Percentiles rank a stretch among this genome's conserved stretches.
phyloP scores from a whole-genome alignment of 2,113 vertebrate genomes.

The Dissostichus mawsoni region DNA sequence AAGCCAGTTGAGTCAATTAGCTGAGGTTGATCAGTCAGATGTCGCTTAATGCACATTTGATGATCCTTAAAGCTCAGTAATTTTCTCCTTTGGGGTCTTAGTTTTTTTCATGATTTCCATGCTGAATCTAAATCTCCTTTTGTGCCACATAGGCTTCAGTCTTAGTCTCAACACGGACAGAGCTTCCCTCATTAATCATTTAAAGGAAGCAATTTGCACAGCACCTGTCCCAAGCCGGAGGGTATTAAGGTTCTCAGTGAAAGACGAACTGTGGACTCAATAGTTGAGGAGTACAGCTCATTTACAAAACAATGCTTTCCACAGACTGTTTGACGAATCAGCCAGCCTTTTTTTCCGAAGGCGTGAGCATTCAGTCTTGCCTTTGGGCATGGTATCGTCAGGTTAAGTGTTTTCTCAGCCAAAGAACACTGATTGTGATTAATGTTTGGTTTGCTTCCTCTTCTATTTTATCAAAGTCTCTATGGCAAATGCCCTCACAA shows the following conservation, averaged over 20 bases:
- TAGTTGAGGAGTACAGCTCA: conserved; percentile 58
- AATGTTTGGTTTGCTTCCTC: conserved; percentile 33
- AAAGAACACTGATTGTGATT: conserved; percentile 39
- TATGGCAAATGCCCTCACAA: background rate
- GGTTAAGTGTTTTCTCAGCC: conserved; percentile 44
- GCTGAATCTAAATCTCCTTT: conserved; percentile 21
- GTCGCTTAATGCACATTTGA: conserved; percentile 9
- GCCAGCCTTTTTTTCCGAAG: conserved; percentile 32
- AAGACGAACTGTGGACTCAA: conserved; percentile 51
- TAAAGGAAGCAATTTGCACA: conserved; percentile 70
- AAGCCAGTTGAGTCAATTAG: conserved; percentile 12
- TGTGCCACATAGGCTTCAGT: conserved; percentile 36
- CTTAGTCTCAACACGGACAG: conserved; percentile 30
- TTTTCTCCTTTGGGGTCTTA: conserved; percentile 7
- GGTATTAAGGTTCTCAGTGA: conserved; percentile 66
- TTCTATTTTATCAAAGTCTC: conserved; percentile 9
- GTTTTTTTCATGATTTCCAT: background rate
- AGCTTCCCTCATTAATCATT: conserved; percentile 76
- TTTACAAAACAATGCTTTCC: conserved; percentile 70
- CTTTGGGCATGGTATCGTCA: conserved; percentile 23
- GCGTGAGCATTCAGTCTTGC: conserved; percentile 26
- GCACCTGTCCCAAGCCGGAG: conserved; percentile 72
- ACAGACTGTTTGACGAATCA: conserved; percentile 31
- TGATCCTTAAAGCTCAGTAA: conserved; percentile 1
- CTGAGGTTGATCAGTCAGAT: conserved; percentile 21